Base-by-base conservation (phyloP, 2,797 vertebrate genomes). In the Podarcis siculus region DNA sequence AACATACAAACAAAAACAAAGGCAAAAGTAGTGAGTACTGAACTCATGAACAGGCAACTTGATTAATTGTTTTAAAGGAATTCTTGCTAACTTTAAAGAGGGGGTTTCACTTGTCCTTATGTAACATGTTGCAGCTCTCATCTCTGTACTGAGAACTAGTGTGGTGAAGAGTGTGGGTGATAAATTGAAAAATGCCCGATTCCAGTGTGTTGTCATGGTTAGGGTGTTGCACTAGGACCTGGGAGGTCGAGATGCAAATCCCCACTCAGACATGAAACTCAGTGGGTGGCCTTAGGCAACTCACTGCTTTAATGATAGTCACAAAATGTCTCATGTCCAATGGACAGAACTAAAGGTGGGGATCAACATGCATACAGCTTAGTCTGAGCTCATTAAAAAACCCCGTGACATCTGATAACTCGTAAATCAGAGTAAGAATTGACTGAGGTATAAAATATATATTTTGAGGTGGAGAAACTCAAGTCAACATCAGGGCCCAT, bases 1-100 rank as follows among this genome's bases (percentile, higher is more conserved):
- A 86, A 73, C 79, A 66, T 73, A 75, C 67, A 79, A 79, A 83
- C 75, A 79, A 86, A 73, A 72, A 7, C 32, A 32, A 86, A 49
- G 21, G n/a, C 32, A 42, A 17, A 13, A 32, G n/a, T n/a, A 30
- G 10, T 35, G n/a, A 87, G 58, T 4, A 8, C 25, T 66, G 30
- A 39, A 64, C 61, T 64, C 19, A 19, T 76, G 30, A 37, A 30
- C 49, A 37, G 66, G 45, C 75, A 79, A 83, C 39, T 35, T 45
- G 1, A 35, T 37, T 8, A 64, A 45, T 83, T 21, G n/a, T 73
- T 39, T 49, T 83, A 21, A 87, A 79, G n/a, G 3, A 45, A 39
- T 1, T 55, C 42, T 39, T 37, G 69, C 35, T 75, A 35, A 23
- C 35, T 32, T 66, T 42, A 55, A 35, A 79, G 73, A n/a, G n/a